These are phyloP conservation scores for Rhaphigaster nebulosa DNA, from an alignment of 2,888 invertebrate species.

Conservation along the genomic window DNA sequence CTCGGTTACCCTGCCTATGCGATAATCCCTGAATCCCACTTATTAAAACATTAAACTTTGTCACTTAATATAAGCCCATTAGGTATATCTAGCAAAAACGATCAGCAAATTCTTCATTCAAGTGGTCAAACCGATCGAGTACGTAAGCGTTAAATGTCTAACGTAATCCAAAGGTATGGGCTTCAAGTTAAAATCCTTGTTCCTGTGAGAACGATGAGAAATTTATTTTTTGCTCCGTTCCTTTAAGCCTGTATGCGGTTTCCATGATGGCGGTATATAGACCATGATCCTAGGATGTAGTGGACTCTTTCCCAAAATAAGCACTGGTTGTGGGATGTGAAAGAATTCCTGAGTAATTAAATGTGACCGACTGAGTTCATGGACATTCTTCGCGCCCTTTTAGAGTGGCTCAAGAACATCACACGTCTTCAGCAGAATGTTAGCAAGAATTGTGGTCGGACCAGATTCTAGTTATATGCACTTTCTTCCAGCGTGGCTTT, in stretches of 20 bases:
- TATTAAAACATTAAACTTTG: too few species aligned
- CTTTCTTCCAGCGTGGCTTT: neutral
- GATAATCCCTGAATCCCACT: too few species aligned
- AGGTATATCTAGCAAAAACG: too few species aligned
- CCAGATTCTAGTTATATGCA: neutral
- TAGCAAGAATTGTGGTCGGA: neutral
- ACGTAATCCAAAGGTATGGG: neutral
- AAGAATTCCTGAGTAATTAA: neutral
- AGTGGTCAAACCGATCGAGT: too few species aligned
- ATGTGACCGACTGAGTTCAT: neutral
- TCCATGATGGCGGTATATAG: neutral
- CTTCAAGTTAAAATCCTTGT: neutral
- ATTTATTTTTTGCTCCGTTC: neutral
- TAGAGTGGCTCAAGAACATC: neutral
- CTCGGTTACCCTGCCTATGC: too few species aligned
- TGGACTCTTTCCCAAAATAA: neutral
- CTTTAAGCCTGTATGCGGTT: neutral
- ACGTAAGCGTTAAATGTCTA: neutral
- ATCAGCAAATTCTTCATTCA: too few species aligned
- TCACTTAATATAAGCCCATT: too few species aligned
- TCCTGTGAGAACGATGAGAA: neutral
- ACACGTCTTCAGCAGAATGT: neutral
- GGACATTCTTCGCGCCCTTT: neutral
- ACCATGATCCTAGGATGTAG: neutral
- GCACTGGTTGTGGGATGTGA: neutral